phyloP scores from a whole-genome alignment of 2,888 invertebrate genomes.

The Cataglyphis cursor region DNA sequence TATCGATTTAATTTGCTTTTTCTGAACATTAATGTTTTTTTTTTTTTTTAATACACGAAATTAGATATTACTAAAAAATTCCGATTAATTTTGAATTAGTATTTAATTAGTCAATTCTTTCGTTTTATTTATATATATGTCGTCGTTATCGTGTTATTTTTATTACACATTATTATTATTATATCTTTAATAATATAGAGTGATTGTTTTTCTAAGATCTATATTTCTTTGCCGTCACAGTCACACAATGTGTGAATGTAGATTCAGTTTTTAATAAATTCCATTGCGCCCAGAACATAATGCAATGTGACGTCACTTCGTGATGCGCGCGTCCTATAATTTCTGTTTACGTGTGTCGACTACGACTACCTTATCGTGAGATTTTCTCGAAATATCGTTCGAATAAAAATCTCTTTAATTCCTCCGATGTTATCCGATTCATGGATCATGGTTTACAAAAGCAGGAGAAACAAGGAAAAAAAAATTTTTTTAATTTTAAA shows the following conservation, averaged over 20 bases:
- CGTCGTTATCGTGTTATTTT: background rate
- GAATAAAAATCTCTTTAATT: constrained; percentile 1
- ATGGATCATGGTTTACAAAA: background rate
- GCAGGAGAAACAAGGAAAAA: background rate
- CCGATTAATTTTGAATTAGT: background rate
- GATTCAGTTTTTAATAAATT: background rate
- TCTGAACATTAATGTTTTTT: background rate
- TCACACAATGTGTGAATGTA: background rate
- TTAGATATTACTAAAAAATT: background rate
- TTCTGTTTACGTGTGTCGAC: constrained; percentile 32
- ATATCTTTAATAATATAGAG: background rate
- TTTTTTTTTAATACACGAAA: background rate
- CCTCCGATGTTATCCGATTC: background rate
- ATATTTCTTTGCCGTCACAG: background rate
- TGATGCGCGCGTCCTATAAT: constrained; percentile 5
- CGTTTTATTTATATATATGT: background rate
- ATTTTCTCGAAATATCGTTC: constrained; percentile 25
- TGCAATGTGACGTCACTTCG: constrained; percentile 29
- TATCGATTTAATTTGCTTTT: background rate
- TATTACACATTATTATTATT: background rate
- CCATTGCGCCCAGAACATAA: background rate
- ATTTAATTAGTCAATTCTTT: background rate
- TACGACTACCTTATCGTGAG: background rate
- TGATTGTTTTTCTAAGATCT: background rate
- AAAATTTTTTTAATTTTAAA: background rate